Percentiles rank a stretch among this genome's conserved stretches.
Evolutionary conservation across 2,797 vertebrate genomes (phyloP).

Genomic region (Nyctibius grandis): DNA sequence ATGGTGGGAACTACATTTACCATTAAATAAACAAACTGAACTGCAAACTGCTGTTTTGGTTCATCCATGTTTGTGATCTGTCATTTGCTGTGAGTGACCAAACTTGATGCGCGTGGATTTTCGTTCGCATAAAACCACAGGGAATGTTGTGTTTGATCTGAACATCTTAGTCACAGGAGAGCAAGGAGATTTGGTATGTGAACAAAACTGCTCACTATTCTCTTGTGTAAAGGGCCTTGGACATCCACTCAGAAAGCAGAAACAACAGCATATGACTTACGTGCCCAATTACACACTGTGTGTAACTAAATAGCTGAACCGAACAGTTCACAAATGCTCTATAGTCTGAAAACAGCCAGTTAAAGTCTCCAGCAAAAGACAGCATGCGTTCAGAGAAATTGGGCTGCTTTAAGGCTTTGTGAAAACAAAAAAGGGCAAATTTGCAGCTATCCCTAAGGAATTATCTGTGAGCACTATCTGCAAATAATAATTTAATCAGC

Average conservation of each 20-base stretch:
- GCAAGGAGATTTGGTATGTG: background rate
- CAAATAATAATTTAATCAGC: constrained; percentile 55
- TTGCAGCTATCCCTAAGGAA: constrained; percentile 4
- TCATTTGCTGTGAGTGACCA: background rate
- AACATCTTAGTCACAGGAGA: background rate
- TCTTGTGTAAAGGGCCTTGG: background rate
- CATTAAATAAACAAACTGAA: background rate
- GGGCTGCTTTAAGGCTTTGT: background rate
- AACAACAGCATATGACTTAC: background rate
- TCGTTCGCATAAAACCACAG: background rate
- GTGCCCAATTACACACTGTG: background rate
- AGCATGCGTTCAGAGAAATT: background rate
- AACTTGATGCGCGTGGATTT: background rate
- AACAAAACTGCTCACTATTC: background rate
- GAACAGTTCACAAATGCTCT: background rate
- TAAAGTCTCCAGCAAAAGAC: background rate
- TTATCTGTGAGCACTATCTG: constrained; percentile 38
- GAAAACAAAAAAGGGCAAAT: background rate
- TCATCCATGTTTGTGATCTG: background rate
- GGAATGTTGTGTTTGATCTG: background rate
- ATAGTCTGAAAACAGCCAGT: background rate
- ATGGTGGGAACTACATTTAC: background rate
- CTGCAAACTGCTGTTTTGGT: background rate
- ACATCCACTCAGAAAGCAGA: background rate
- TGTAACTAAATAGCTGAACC: background rate